phyloP scores from a whole-genome alignment of 2,797 vertebrate species.

The Hydrocynus forskahlii region DNA sequence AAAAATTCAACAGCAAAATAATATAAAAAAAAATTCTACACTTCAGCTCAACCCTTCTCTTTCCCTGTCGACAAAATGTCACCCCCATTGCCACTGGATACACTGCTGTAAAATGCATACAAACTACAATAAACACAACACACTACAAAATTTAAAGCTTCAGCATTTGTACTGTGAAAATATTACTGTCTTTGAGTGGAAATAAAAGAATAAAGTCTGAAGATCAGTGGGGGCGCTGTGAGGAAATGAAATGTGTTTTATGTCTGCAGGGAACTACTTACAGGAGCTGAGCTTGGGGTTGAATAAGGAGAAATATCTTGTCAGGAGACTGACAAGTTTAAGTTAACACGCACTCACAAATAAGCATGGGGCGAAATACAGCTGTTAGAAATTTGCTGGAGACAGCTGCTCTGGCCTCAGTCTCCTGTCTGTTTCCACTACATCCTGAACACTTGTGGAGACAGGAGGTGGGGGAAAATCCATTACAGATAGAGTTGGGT shows the following conservation, averaged over 20 bases:
- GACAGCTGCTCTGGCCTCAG: conserved; percentile 5
- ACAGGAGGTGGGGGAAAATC: conserved; percentile 63
- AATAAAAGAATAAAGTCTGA: not conserved
- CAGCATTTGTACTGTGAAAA: not conserved
- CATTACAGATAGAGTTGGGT: conserved; percentile 68
- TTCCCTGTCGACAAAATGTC: too few species aligned
- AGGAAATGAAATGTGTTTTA: not conserved
- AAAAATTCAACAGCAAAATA: too few species aligned
- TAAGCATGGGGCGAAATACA: conserved; percentile 8
- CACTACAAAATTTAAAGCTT: not conserved
- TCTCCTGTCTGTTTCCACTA: conserved; percentile 25
- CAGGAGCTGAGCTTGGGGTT: not conserved
- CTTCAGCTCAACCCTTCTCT: too few species aligned
- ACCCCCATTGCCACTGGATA: too few species aligned
- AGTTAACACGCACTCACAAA: conserved; percentile 18
- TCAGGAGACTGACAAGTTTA: conserved; percentile 15
- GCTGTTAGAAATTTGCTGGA: not conserved
- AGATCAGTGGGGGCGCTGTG: not conserved
- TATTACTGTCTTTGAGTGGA: not conserved
- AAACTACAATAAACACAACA: too few species aligned
- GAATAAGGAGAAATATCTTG: not conserved
- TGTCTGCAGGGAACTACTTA: not conserved
- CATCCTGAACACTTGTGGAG: conserved; percentile 58
- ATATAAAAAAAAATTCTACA: too few species aligned
- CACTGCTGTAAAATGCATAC: too few species aligned